Percentiles rank a stretch among this genome's conserved stretches.
phyloP scores from a whole-genome alignment of 2,797 vertebrate genomes.

The Macropus fuliginosus region DNA sequence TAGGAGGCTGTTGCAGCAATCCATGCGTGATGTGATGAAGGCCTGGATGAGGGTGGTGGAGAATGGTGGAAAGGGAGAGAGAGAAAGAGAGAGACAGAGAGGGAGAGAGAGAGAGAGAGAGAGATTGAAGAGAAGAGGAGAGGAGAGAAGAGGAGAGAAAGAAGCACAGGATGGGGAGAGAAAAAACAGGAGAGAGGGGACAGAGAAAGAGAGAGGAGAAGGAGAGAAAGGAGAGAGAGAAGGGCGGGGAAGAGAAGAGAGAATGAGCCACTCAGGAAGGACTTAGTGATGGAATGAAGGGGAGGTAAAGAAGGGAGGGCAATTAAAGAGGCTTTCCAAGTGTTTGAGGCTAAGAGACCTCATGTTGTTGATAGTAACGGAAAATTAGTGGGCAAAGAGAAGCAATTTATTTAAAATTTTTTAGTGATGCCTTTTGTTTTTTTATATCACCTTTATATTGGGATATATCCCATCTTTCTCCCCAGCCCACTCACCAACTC shows the following conservation, averaged over 20 bases:
- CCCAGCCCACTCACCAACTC: background rate
- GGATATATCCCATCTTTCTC: background rate
- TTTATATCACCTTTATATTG: background rate
- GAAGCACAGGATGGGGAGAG: background rate
- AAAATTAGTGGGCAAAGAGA: background rate
- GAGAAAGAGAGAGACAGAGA: background rate
- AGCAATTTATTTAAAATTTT: background rate
- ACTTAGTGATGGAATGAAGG: background rate
- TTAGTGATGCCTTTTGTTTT: background rate
- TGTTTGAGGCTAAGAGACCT: background rate
- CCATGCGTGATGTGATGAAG: background rate
- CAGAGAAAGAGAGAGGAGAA: too few species aligned
- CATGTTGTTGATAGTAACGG: background rate
- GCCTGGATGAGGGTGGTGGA: background rate
- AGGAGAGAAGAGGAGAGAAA: background rate
- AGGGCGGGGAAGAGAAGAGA: background rate
- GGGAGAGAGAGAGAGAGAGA: too few species aligned
- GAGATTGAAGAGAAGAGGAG: too few species aligned
- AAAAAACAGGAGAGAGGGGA: too few species aligned
- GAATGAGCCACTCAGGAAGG: background rate
- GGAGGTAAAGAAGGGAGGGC: background rate
- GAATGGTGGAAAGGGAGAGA: background rate
- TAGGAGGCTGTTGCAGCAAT: constrained; percentile 44
- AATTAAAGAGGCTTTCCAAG: background rate
- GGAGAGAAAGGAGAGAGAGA: background rate